Conservation (phyloP, 2,888 invertebrate species). For the Ectemnius continuus region DNA sequence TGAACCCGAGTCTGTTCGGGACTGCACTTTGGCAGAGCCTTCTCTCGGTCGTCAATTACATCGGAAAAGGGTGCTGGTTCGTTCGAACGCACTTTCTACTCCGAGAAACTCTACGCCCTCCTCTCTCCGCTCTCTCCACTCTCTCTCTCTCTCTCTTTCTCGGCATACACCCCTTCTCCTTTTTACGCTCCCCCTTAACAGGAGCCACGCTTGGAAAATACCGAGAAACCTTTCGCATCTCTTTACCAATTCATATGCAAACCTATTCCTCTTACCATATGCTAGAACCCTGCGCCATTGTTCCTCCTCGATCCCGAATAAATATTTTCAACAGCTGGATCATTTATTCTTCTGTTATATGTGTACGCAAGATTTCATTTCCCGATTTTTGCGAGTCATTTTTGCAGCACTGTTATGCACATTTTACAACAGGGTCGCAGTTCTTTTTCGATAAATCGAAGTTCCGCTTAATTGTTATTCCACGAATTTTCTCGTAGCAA, state of each 20-base stretch:
- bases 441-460: no score
- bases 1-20: slow-evolving; percentile 21
- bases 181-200: not conserved
- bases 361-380: no score
- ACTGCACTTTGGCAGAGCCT: slow-evolving; percentile 34
- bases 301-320: no score
- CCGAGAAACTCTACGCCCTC: not conserved
- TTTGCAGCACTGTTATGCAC: no score
- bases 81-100: slow-evolving; percentile 6
- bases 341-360: no score
- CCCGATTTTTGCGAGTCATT: no score
- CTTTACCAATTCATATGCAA: not conserved
- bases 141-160: no score
- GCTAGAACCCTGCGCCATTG: no score
- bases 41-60: slow-evolving; percentile 48
- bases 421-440: no score
- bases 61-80: slow-evolving; percentile 19
- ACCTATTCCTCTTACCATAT: not conserved
- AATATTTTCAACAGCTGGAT: no score
- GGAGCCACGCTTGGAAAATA: not conserved
- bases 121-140: not conserved
- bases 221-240: not conserved
- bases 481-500: no score
- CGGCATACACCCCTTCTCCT: not conserved
- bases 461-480: no score